These are phyloP conservation scores for Tipula confusa DNA, from an alignment of 2,888 invertebrate genomes.

Conservation along the genomic window DNA sequence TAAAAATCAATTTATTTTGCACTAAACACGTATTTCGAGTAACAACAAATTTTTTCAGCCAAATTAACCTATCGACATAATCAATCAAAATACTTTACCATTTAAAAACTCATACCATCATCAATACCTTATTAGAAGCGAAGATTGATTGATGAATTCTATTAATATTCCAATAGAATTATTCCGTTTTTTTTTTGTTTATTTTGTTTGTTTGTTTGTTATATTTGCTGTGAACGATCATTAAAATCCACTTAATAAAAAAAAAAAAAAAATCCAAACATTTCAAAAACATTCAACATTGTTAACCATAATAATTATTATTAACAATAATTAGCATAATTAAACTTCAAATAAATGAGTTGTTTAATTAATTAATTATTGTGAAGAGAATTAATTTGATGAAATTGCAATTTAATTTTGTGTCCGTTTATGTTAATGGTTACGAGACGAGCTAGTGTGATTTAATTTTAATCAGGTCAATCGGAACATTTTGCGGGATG, in stretches of 20 bases:
- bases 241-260: neutral
- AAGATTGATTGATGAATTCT: neutral
- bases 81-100: neutral
- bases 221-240: neutral
- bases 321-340: neutral
- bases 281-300: slow-evolving; percentile 20
- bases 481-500: too few species aligned
- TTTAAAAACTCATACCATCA: neutral
- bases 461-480: too few species aligned
- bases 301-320: neutral
- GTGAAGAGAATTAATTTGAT: neutral
- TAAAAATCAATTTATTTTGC: too few species aligned
- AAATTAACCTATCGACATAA: neutral
- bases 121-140: neutral
- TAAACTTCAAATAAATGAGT: slow-evolving; percentile 15
- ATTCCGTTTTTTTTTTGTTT: neutral
- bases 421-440: too few species aligned
- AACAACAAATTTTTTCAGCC: neutral
- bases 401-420: neutral
- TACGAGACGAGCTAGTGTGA: too few species aligned
- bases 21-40: neutral
- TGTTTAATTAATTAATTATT: neutral
- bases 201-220: neutral
- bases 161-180: neutral
- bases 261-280: neutral